Conservation (phyloP, 2,797 vertebrate species). For the Loriculus beryllinus region DNA sequence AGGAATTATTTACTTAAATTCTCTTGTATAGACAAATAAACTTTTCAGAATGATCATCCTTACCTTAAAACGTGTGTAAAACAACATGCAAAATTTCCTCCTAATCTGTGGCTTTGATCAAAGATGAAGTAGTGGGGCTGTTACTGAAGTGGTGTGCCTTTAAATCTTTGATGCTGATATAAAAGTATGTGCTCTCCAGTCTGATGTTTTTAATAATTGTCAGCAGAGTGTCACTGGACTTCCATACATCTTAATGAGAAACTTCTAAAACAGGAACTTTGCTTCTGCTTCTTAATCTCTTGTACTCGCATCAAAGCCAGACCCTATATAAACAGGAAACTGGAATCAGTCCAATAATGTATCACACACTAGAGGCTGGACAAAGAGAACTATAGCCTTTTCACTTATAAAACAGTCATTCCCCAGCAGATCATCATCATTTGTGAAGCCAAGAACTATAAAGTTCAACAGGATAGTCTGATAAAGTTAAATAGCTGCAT, state of each 20-base stretch:
- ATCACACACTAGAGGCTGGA: conserved; percentile 31
- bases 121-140: neutral
- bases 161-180: conserved; percentile 30
- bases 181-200: neutral
- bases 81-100: neutral
- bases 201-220: conserved; percentile 45
- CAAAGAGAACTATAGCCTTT: conserved; percentile 11
- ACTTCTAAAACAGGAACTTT: conserved; percentile 56
- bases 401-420: neutral
- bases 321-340: conserved; percentile 70
- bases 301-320: conserved; percentile 56
- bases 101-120: neutral
- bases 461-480: neutral
- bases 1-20: neutral
- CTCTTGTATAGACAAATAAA: neutral
- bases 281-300: conserved; percentile 46
- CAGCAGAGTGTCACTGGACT: conserved; percentile 34
- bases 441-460: neutral
- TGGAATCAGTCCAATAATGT: conserved; percentile 43
- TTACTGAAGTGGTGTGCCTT: neutral
- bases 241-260: conserved; percentile 56
- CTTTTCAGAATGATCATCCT: neutral
- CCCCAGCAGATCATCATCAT: neutral
- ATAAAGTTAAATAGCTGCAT: neutral
- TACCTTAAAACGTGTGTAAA: neutral